Base-by-base conservation (phyloP, 23 tunicate species). In the Botrylloides violaceus region DNA sequence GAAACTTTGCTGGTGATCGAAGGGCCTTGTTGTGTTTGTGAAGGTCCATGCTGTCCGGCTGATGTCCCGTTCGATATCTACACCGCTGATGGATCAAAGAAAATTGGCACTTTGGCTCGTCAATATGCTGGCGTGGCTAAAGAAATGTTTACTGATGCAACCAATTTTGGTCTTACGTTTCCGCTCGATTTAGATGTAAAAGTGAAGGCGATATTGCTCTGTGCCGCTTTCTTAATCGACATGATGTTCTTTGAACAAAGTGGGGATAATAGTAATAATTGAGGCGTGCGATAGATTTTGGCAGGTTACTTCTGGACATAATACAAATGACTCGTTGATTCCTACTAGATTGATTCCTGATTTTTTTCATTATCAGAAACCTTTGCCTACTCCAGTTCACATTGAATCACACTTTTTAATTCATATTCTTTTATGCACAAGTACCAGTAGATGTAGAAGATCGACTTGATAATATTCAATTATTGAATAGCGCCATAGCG, bases 21-120 rank as follows among this genome's bases (percentile, higher is more conserved):
- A 57, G 97, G 97, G 1, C 97, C 97, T 2, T 90, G 97, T 57
- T 90, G 97, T 62, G 72, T 90, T 20, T 90, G 97, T 70, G 77
- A 76, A 30, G 97, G 97, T 2, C 85, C 85, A 0, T 90, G 97
- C 79, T 90, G 97, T 39, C 77, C 97, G 2, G 73, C 78, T 48
- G 97, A 90, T 61, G 77, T 90, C 58, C 97, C 97, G 29, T 90
- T 90, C 36, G 85, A 90, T 1, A 75, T 90, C 37, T 75, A 27
- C 35, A 63, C 70, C 29, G 36, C 70, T 4, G 70, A 55, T 24
- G 79, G 66, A 23, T 64, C 33, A 2, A 29, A n/a, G 19, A 83
- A 81, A 26, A 53, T 88, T 57, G 96, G 96, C 19, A 63, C 65
- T 2, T 66, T 88, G 63, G 59, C 96, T 25, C 83, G 83, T 70